A percentile compares a stretch with the other conserved stretches of the same genome.
These are phyloP conservation scores for Drosophila paramelanica DNA, from an alignment of 2,888 invertebrate species.

Conservation along the genomic window DNA sequence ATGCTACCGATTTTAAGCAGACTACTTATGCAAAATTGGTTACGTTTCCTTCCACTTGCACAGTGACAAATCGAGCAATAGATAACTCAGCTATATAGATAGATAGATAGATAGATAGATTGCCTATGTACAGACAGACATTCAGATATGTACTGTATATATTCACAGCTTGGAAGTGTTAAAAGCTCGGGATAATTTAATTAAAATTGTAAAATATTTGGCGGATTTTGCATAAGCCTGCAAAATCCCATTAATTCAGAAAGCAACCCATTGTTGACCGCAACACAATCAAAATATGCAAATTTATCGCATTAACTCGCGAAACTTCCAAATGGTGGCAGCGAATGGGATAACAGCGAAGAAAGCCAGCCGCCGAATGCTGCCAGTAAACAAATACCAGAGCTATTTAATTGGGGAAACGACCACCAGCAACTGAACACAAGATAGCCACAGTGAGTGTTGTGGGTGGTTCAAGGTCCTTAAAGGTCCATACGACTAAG, in stretches of 20 bases:
- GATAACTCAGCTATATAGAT: slow-evolving; percentile 19
- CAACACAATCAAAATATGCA: slow-evolving; percentile 83
- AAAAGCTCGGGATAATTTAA: slow-evolving; percentile 77
- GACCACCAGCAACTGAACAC: slow-evolving; percentile 41
- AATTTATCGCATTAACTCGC: slow-evolving; percentile 83
- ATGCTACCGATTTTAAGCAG: slow-evolving; percentile 24
- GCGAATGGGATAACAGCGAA: slow-evolving; percentile 48
- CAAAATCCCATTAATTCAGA: slow-evolving; percentile 83
- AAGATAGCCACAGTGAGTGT: slow-evolving; percentile 15
- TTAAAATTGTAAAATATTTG: slow-evolving; percentile 82
- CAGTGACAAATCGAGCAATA: slow-evolving; percentile 28
- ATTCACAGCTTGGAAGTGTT: slow-evolving; percentile 49
- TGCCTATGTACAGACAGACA: slow-evolving; percentile 7
- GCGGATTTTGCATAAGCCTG: slow-evolving; percentile 80
- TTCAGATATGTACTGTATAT: slow-evolving; percentile 7
- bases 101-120: slow-evolving; percentile 1
- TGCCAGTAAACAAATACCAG: slow-evolving; percentile 58
- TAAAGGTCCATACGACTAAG: neutral
- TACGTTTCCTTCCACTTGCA: slow-evolving; percentile 37
- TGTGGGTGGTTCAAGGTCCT: slow-evolving; percentile 24
- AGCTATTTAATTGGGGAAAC: slow-evolving; percentile 73
- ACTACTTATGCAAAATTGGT: slow-evolving; percentile 22
- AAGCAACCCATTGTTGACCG: slow-evolving; percentile 81
- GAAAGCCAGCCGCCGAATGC: slow-evolving; percentile 55
- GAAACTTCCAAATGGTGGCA: slow-evolving; percentile 61